Conservation (phyloP, 1,140 invertebrate genomes). For the Galleria mellonella region DNA sequence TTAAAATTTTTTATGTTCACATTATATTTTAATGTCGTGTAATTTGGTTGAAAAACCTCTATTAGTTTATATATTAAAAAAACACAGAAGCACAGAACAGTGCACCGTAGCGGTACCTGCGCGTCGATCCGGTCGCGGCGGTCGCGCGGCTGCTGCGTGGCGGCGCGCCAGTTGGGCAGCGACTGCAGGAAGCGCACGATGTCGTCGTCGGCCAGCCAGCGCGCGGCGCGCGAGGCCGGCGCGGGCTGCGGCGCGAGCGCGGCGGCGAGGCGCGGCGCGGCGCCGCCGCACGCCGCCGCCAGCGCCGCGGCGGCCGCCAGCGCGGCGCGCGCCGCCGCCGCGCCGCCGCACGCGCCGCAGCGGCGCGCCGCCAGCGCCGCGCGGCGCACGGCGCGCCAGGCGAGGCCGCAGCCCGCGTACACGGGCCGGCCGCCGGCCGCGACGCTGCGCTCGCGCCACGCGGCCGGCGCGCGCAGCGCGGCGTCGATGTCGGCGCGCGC, state of each 20-base stretch:
- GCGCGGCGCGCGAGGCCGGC: slow-evolving; percentile 88
- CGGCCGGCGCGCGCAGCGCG: slow-evolving; percentile 32
- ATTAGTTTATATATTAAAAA: no score
- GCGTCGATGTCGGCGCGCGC: slow-evolving; percentile 34
- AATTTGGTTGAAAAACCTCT: no score
- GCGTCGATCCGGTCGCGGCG: background rate
- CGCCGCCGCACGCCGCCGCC: slow-evolving; percentile 41
- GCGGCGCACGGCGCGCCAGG: slow-evolving; percentile 18
- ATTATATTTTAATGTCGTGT: no score
- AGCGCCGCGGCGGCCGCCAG: slow-evolving; percentile 10
- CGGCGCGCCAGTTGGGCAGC: slow-evolving; percentile 48
- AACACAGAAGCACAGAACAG: no score
- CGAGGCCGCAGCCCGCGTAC: slow-evolving; percentile 28
- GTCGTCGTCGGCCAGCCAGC: slow-evolving; percentile 96
- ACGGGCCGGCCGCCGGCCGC: slow-evolving; percentile 11
- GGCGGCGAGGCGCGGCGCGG: slow-evolving; percentile 34
- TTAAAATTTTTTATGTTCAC: no score
- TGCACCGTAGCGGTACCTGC: no score
- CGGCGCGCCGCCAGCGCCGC: slow-evolving; percentile 21
- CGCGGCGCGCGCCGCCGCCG: slow-evolving; percentile 18
- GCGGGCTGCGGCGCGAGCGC: slow-evolving; percentile 82
- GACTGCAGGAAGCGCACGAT: slow-evolving; percentile 92
- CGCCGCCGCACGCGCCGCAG: slow-evolving; percentile 32
- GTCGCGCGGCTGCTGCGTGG: slow-evolving; percentile 25
- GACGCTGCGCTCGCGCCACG: slow-evolving; percentile 46